phyloP scores from a whole-genome alignment of 2,113 vertebrate genomes.

The Artemisiospiza belli region DNA sequence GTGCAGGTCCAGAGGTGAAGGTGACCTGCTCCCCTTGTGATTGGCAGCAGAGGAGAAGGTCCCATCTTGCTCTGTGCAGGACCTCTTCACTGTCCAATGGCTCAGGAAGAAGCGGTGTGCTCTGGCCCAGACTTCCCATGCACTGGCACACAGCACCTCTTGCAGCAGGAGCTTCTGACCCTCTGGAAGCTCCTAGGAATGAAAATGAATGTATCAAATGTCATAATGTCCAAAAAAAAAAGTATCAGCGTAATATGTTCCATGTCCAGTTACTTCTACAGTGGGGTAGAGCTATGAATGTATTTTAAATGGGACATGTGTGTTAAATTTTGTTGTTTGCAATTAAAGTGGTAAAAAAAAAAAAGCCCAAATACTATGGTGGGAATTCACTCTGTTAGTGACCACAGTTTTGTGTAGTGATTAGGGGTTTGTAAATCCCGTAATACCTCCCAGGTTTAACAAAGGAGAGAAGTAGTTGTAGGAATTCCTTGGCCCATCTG shows the following conservation, averaged over 20 bases:
- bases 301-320: not conserved
- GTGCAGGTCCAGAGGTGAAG: not conserved
- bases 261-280: not conserved
- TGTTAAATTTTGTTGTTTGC: not conserved
- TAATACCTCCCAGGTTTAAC: not conserved
- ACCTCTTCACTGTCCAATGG: not conserved
- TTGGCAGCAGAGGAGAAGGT: not conserved
- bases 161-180: not conserved
- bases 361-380: not conserved
- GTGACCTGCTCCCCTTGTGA: not conserved
- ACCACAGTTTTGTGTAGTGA: not conserved
- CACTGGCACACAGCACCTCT: rapidly evolving
- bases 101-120: rapidly evolving
- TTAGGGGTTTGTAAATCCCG: not conserved
- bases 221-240: not conserved
- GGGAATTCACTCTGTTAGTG: not conserved
- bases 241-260: not conserved
- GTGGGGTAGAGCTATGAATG: not conserved
- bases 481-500: not conserved
- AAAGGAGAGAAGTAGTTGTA: not conserved
- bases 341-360: not conserved
- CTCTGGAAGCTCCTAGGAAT: not conserved
- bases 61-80: not conserved
- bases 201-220: not conserved
- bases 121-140: not conserved